These are phyloP conservation scores for Portevinia maculata DNA, from an alignment of 2,888 invertebrate genomes.

Conservation along the genomic window DNA sequence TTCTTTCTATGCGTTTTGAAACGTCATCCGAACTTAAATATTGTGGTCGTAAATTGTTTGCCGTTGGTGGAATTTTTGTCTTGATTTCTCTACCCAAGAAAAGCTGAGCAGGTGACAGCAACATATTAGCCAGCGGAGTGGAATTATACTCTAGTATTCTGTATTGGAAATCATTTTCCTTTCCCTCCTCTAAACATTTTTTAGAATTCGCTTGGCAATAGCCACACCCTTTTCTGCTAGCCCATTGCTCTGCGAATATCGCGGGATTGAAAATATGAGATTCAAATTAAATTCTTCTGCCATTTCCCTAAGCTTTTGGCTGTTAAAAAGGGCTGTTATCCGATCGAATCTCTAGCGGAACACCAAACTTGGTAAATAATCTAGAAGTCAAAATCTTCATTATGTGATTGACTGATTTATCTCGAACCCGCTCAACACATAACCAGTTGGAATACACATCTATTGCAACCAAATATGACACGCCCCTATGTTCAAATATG, in stretches of 20 bases:
- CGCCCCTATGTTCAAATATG: constrained; percentile 10
- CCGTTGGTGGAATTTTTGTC: constrained; percentile 32
- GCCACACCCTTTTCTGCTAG: constrained; percentile 72
- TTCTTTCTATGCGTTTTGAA: constrained; percentile 31
- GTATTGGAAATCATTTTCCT: constrained; percentile 51
- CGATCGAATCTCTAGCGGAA: no score
- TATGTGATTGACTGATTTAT: constrained; percentile 22
- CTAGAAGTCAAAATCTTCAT: constrained; percentile 18
- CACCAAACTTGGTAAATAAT: constrained; percentile 38
- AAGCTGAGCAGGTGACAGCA: constrained; percentile 48
- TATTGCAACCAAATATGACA: neutral
- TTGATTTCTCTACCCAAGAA: constrained; percentile 58
- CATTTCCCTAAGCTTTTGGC: no score
- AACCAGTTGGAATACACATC: constrained; percentile 20
- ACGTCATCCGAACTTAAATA: constrained; percentile 28
- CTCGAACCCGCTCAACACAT: constrained; percentile 14
- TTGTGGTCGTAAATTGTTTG: constrained; percentile 29
- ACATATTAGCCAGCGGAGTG: constrained; percentile 57
- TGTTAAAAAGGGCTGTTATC: no score
- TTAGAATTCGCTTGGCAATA: constrained; percentile 73
- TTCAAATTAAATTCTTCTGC: constrained; percentile 38
- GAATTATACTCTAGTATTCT: constrained; percentile 64
- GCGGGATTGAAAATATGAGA: constrained; percentile 66
- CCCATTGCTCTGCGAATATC: constrained; percentile 71
- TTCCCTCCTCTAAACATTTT: constrained; percentile 41